Base-by-base conservation (phyloP, 2,113 vertebrate genomes). In the Haemorhous mexicanus region DNA sequence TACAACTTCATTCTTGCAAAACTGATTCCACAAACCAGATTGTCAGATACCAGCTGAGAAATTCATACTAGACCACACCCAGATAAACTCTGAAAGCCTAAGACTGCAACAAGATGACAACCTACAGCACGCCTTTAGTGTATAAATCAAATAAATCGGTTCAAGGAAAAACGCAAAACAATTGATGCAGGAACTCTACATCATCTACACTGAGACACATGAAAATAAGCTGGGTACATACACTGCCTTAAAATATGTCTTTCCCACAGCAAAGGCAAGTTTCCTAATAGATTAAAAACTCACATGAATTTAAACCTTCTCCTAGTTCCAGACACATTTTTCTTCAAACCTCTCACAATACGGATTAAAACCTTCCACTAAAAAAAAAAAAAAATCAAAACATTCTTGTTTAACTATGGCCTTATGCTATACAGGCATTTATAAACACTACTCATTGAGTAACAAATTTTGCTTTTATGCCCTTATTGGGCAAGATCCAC, bases 1-100 rank as follows among this genome's bases (percentile, higher is more conserved):
- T 90, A 94, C 85, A 94, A 35, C 49, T 90, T 46, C 77, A 68
- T 35, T 94, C 93, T 96, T 96, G 95, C 96, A 96, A 93, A 96
- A 97, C 89, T 53, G 41, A 93, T 86, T 75, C 94, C 69, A 93
- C 95, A 96, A 96, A 94, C 88, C 92, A 96, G 94, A 95, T 52
- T 77, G 79, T 93, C 93, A 90, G 95, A 97, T 96, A 96, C 90
- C 6, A 86, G 66, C 80, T 82, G 62, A 94, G 92, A 96, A 95
- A 92, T 70, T 92, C 92, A 72, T 37, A 41, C 86, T 37, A 73
- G 49, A 77, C 94, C 92, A 96, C 96, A 96, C 96, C 96, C 94
- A 94, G 90, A 84, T 33, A 91, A 94, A 1, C 49, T 94, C 86
- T 64, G 61, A 92, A 84, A 89, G 83, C n/a, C 35, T 37, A 56